phyloP scores from a whole-genome alignment of 2,888 invertebrate species.

The Nezara viridula region DNA sequence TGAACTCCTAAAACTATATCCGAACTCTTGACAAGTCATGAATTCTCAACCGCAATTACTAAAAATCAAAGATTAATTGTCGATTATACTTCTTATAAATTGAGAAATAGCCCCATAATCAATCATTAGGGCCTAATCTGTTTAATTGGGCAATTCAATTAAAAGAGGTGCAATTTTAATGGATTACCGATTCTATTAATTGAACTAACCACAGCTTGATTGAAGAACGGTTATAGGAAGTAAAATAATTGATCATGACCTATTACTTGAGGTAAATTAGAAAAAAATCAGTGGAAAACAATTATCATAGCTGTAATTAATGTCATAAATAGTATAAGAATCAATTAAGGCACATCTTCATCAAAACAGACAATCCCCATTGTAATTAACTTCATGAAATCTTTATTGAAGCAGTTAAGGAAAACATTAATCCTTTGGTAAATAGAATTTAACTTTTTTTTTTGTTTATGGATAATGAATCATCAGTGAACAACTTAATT shows the following conservation, averaged over 20 bases:
- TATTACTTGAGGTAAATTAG: background rate
- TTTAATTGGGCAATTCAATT: slow-evolving; percentile 14
- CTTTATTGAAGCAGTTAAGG: background rate
- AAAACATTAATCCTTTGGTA: background rate
- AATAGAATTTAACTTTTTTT: background rate
- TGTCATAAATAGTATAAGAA: background rate
- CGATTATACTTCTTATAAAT: slow-evolving; percentile 8
- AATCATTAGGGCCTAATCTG: slow-evolving; percentile 1
- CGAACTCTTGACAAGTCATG: background rate
- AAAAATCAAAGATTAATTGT: background rate
- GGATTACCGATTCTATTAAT: background rate
- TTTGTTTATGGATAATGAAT: no score
- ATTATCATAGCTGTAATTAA: background rate
- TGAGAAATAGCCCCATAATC: background rate
- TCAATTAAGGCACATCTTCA: background rate
- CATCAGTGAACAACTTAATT: no score
- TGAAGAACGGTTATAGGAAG: background rate
- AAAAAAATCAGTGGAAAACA: background rate
- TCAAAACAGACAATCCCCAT: background rate
- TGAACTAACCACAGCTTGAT: slow-evolving; percentile 26
- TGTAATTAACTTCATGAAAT: background rate
- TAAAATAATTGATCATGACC: background rate
- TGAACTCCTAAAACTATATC: background rate
- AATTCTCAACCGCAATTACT: background rate
- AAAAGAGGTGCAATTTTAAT: slow-evolving; percentile 19